Evolutionary conservation across 1,140 invertebrate genomes (phyloP).

Genomic region (Philotrypesis tridentata): DNA sequence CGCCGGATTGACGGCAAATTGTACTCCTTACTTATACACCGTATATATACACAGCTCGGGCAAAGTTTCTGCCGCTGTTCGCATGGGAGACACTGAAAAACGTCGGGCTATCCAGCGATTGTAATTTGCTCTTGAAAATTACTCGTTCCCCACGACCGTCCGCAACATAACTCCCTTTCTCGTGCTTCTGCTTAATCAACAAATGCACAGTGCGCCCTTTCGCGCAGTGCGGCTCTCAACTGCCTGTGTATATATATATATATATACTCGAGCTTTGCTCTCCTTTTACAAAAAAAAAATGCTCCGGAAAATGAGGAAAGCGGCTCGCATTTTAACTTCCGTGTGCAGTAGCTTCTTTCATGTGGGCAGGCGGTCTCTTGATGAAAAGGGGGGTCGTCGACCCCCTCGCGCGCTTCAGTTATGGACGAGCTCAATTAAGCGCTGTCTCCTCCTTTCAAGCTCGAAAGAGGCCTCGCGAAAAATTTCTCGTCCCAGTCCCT

Average conservation of each 20-base stretch:
- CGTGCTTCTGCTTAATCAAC: background rate
- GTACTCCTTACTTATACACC: background rate
- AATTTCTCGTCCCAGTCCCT: too few species aligned
- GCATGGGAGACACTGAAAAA: background rate
- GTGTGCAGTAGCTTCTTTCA: conserved; percentile 1
- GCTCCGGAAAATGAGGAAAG: conserved; percentile 2
- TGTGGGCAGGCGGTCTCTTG: background rate
- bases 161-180: background rate
- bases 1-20: conserved; percentile 22
- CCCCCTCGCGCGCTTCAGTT: conserved; percentile 30
- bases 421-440: conserved; percentile 44
- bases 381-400: conserved; percentile 33
- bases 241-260: background rate
- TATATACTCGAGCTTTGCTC: background rate
- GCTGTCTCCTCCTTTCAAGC: conserved; percentile 22
- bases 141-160: background rate
- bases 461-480: conserved; percentile 1
- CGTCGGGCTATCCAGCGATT: background rate
- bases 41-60: background rate
- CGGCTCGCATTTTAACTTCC: background rate
- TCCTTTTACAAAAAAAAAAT: background rate
- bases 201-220: too few species aligned
- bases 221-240: too few species aligned
- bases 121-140: background rate
- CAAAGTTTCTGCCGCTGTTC: background rate